A percentile compares a stretch with the other conserved stretches of the same genome.
Conservation (phyloP, 2,113 vertebrate species). For the Limanda limanda region DNA sequence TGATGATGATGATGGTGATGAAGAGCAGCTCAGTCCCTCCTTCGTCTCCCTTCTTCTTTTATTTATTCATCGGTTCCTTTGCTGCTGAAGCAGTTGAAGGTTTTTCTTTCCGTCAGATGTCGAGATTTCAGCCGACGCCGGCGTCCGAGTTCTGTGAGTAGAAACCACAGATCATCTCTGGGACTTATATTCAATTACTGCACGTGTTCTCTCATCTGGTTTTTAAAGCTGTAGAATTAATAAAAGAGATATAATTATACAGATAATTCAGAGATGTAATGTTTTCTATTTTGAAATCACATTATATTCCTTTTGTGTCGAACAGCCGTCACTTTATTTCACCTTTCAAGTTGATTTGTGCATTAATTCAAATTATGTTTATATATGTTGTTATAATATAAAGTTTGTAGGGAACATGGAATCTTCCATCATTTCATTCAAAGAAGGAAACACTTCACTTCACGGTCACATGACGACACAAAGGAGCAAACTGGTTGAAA, state of each 20-base stretch:
- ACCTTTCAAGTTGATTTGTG: no score
- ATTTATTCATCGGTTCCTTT: conserved; percentile 58
- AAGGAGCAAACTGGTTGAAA: no score
- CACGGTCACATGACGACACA: no score
- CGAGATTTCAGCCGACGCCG: neutral
- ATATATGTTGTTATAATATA: neutral
- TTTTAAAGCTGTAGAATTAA: no score
- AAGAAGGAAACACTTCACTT: neutral
- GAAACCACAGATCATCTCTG: conserved; percentile 7
- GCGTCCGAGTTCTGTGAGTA: neutral
- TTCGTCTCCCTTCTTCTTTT: conserved; percentile 19
- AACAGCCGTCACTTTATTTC: no score
- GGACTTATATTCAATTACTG: no score
- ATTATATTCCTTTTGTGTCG: no score
- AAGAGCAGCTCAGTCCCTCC: neutral
- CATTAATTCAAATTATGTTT: neutral
- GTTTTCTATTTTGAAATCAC: no score
- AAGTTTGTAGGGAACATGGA: no score
- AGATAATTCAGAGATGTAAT: no score
- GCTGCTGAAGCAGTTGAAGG: neutral
- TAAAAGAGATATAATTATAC: no score
- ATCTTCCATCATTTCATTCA: neutral
- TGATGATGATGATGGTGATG: neutral
- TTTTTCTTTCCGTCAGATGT: neutral
- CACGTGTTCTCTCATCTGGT: no score